Evolutionary conservation across 2,113 vertebrate genomes (phyloP).

Genomic region (Variabilichromis moorii): DNA sequence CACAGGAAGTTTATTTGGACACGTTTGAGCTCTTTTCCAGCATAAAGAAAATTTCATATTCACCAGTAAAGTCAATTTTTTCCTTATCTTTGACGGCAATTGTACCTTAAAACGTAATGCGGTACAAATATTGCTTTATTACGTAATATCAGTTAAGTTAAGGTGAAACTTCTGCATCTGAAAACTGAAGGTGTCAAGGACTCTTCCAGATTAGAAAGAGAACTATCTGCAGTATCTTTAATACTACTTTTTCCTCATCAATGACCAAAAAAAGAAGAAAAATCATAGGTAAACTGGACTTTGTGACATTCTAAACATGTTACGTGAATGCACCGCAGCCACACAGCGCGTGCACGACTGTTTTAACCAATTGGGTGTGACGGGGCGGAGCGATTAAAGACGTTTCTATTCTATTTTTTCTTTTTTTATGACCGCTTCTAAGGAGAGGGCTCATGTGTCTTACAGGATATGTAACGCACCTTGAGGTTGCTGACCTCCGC

Average conservation of each 20-base stretch:
- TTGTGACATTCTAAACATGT: neutral
- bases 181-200: neutral
- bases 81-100: neutral
- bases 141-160: neutral
- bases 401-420: neutral
- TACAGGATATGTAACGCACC: neutral
- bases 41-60: neutral
- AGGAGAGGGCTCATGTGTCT: neutral
- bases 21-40: neutral
- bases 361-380: neutral
- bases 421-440: neutral
- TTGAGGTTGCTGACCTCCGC: neutral
- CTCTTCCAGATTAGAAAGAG: neutral
- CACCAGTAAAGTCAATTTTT: neutral
- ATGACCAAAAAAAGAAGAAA: neutral
- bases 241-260: neutral
- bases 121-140: neutral
- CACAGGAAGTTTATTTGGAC: neutral
- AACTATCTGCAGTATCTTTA: neutral
- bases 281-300: neutral
- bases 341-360: fast-evolving
- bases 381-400: neutral
- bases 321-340: neutral
- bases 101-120: neutral
- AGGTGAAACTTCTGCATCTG: neutral